A percentile compares a stretch with the other conserved stretches of the same genome.
phyloP scores from a whole-genome alignment of 2,888 invertebrate species.

The Melipona bicolor region DNA sequence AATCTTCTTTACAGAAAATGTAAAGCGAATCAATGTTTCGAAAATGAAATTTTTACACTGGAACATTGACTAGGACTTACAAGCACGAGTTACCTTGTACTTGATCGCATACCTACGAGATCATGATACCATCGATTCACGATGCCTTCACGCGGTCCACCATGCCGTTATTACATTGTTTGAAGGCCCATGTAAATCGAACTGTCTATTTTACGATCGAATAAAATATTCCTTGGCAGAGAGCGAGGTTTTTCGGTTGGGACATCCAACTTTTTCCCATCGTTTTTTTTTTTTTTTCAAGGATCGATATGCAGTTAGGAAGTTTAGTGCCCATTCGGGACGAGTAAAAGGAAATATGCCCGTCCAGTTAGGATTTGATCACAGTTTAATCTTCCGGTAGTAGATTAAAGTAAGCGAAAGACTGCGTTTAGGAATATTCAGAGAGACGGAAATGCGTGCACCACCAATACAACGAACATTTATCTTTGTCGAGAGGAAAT shows the following conservation, averaged over 20 bases:
- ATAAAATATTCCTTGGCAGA: conserved; percentile 20
- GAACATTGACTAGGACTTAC: too few relatives aligned
- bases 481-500: too few relatives aligned
- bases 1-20: too few relatives aligned
- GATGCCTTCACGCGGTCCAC: conserved; percentile 32
- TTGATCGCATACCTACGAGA: neutral
- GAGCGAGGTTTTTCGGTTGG: neutral
- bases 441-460: neutral
- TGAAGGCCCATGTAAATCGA: conserved; percentile 45
- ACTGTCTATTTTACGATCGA: conserved; percentile 48
- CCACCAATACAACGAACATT: too few relatives aligned
- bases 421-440: neutral
- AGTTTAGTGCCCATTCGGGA: neutral
- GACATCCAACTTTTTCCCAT: neutral
- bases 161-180: conserved; percentile 24
- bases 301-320: neutral
- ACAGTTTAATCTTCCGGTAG: neutral
- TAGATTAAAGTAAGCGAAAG: neutral
- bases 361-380: neutral
- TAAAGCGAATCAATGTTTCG: too few relatives aligned
- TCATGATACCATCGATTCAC: conserved; percentile 55
- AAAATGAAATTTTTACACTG: too few relatives aligned
- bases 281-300: neutral
- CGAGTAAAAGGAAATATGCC: neutral
- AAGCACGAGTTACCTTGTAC: too few relatives aligned